A percentile compares a stretch with the other conserved stretches of the same genome.
These are phyloP conservation scores for Zosterops pallidus DNA, from an alignment of 2,113 vertebrate species.

Conservation along the genomic window DNA sequence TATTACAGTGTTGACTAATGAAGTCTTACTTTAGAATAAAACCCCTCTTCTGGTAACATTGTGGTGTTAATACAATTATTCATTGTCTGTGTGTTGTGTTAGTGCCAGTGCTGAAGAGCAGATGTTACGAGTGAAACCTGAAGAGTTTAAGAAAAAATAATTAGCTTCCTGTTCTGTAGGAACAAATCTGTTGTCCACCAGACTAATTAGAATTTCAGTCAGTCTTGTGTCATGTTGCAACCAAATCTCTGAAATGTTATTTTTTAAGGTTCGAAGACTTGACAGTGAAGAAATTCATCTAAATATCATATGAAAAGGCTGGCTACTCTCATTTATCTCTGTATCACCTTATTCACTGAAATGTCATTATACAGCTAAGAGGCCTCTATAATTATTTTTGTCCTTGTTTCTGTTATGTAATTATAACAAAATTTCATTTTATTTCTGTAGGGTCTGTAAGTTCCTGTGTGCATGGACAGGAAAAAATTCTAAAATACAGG, in stretches of 20 bases:
- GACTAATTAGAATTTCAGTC: conserved; percentile 29
- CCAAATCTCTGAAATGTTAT: conserved; percentile 10
- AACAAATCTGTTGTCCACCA: conserved; percentile 39
- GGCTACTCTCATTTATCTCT: not conserved
- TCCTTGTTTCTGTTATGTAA: not conserved
- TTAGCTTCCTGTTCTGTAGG: conserved; percentile 54
- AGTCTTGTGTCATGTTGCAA: conserved; percentile 18
- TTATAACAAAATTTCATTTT: not conserved
- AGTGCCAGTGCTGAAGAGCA: conserved; percentile 25
- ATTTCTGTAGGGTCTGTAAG: not conserved
- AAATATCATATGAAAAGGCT: not conserved
- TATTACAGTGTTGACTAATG: conserved; percentile 38
- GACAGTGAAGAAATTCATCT: not conserved
- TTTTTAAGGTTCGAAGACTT: not conserved
- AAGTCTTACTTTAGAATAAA: conserved; percentile 25
- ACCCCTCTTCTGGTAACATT: not conserved
- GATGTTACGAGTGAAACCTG: conserved; percentile 38
- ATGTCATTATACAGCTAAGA: not conserved
- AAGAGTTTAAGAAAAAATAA: conserved; percentile 36
- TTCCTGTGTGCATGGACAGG: not conserved
- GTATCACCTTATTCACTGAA: not conserved
- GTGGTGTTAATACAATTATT: conserved; percentile 21
- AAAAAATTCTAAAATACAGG: not conserved
- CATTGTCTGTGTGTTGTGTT: conserved; percentile 9
- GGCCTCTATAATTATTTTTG: not conserved